phyloP scores from a whole-genome alignment of 2,797 vertebrate genomes.

The Notamacropus eugenii region DNA sequence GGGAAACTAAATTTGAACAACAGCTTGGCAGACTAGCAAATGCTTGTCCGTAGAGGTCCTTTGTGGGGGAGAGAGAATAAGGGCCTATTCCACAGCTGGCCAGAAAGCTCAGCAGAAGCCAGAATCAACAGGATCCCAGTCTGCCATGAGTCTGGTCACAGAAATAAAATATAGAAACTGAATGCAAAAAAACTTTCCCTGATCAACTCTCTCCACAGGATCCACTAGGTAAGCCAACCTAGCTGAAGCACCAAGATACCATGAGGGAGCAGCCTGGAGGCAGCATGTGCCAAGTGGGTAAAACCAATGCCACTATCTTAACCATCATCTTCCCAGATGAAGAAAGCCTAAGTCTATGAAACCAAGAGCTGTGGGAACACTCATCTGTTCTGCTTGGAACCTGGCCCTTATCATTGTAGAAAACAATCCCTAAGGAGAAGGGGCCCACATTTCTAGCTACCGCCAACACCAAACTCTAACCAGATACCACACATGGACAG shows the following conservation, averaged over 20 bases:
- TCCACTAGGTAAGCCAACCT: neutral
- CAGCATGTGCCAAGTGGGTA: neutral
- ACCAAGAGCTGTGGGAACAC: neutral
- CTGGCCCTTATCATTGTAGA: neutral
- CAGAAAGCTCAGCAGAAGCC: neutral
- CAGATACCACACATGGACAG: neutral
- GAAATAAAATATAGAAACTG: neutral
- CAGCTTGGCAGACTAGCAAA: neutral
- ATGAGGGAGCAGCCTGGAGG: neutral
- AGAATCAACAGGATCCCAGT: neutral
- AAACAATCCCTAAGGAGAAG: neutral
- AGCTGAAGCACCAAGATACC: neutral
- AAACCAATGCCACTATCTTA: neutral
- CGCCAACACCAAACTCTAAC: neutral
- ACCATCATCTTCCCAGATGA: neutral
- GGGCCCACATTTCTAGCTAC: neutral
- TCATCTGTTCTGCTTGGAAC: neutral
- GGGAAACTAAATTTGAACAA: conserved; percentile 30
- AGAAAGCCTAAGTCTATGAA: neutral
- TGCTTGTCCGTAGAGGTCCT: neutral
- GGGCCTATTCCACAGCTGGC: neutral
- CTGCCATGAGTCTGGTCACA: neutral
- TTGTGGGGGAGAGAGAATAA: neutral
- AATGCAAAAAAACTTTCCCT: neutral
- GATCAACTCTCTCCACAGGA: neutral